Conservation (phyloP, 2,797 vertebrate species). For the Mormyrops boulengeri region DNA sequence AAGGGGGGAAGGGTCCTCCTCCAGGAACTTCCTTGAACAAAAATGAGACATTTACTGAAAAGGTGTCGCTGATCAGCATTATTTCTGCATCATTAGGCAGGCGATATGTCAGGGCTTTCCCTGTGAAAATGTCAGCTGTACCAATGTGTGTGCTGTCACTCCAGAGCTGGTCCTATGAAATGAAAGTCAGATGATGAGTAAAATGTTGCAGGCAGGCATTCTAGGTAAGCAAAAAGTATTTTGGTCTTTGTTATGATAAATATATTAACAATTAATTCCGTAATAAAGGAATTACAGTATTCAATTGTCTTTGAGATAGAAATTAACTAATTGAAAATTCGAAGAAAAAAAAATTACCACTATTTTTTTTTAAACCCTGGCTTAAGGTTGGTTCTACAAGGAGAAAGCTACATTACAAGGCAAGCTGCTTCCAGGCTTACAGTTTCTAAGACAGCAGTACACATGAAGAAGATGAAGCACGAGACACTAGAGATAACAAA, state of each 20-base stretch:
- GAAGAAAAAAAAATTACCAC: not conserved
- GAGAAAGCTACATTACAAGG: not conserved
- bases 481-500: not conserved
- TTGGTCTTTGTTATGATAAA: not conserved
- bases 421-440: not conserved
- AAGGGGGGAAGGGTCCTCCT: slow-evolving; percentile 7
- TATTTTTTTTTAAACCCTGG: not conserved
- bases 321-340: not conserved
- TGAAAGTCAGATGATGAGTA: not conserved
- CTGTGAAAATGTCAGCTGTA: not conserved
- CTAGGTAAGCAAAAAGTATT: not conserved
- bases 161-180: not conserved
- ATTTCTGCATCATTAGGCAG: slow-evolving; percentile 1
- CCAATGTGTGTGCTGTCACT: not conserved
- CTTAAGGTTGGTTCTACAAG: not conserved
- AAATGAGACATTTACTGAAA: not conserved
- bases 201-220: not conserved
- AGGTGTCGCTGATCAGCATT: not conserved
- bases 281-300: not conserved
- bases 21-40: not conserved
- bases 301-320: not conserved
- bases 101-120: not conserved
- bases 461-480: not conserved
- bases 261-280: not conserved
- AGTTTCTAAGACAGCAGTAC: not conserved